These are phyloP conservation scores for Sebastes vulpes DNA, from an alignment of 2,797 vertebrate genomes.

Conservation along the genomic window DNA sequence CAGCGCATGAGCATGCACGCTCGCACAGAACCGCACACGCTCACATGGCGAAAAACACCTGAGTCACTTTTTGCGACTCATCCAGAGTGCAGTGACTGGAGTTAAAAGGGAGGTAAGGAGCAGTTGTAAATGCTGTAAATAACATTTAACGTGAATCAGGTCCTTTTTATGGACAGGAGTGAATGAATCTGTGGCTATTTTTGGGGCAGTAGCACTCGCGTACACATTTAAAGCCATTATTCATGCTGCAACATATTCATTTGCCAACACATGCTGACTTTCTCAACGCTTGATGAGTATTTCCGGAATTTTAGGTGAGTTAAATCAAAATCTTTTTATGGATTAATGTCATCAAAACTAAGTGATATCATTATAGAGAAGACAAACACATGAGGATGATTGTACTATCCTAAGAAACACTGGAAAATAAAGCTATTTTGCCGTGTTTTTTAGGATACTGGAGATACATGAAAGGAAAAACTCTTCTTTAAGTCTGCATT, in stretches of 20 bases:
- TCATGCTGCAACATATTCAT: constrained; percentile 40
- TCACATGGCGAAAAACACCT: constrained; percentile 53
- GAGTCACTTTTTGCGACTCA: constrained; percentile 60
- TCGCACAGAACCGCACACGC: neutral
- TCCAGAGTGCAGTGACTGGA: constrained; percentile 7
- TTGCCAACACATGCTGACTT: constrained; percentile 21
- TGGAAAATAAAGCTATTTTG: neutral
- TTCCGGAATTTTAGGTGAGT: neutral
- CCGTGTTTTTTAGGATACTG: no score
- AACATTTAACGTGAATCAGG: constrained; percentile 74
- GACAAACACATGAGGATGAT: neutral
- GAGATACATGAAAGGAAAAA: neutral
- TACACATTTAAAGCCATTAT: constrained; percentile 36
- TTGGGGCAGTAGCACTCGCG: neutral
- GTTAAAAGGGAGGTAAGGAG: constrained; percentile 28
- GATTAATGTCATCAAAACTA: neutral
- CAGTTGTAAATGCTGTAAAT: constrained; percentile 59
- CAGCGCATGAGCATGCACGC: neutral
- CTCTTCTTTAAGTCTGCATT: neutral
- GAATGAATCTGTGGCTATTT: constrained; percentile 61
- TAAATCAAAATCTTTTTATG: neutral
- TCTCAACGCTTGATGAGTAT: neutral
- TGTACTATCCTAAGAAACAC: no score
- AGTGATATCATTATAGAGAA: neutral
- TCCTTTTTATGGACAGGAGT: constrained; percentile 43